Evolutionary conservation across 1,140 invertebrate species (phyloP).

Genomic region (Gonioctena quinquepunctata): DNA sequence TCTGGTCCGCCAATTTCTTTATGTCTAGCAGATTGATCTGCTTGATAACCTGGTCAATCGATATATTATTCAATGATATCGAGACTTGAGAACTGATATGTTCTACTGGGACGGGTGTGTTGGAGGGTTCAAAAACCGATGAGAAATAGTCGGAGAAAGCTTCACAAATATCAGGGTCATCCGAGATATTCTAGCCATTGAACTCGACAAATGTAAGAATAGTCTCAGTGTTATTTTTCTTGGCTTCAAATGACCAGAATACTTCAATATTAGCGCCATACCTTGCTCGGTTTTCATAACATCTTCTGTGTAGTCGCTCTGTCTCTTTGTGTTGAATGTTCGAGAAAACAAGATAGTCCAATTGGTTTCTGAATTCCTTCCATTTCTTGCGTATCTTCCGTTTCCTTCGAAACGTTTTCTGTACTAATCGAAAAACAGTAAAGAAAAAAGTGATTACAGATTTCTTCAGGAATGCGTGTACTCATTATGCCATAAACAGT

Average conservation of each 20-base stretch:
- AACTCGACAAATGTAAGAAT: background rate
- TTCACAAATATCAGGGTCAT: background rate
- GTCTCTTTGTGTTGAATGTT: too few species aligned
- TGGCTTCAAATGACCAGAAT: background rate
- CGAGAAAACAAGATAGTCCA: background rate
- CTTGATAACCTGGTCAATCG: background rate
- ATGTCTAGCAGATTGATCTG: background rate
- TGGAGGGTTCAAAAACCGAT: background rate
- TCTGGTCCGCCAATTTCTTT: conserved; percentile 31
- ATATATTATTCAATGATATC: background rate
- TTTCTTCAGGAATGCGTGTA: background rate
- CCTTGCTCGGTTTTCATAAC: background rate
- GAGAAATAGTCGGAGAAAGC: background rate
- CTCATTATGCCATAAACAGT: background rate
- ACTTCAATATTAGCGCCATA: background rate
- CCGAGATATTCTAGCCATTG: background rate
- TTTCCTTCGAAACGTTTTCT: background rate
- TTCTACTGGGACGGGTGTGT: background rate
- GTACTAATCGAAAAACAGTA: background rate
- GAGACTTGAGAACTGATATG: background rate
- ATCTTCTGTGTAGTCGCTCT: background rate
- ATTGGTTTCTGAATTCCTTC: background rate
- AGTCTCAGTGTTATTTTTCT: background rate
- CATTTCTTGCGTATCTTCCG: background rate
- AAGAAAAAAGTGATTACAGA: background rate